phyloP scores from a whole-genome alignment of 1,140 invertebrate species.

The Magallana gigas region DNA sequence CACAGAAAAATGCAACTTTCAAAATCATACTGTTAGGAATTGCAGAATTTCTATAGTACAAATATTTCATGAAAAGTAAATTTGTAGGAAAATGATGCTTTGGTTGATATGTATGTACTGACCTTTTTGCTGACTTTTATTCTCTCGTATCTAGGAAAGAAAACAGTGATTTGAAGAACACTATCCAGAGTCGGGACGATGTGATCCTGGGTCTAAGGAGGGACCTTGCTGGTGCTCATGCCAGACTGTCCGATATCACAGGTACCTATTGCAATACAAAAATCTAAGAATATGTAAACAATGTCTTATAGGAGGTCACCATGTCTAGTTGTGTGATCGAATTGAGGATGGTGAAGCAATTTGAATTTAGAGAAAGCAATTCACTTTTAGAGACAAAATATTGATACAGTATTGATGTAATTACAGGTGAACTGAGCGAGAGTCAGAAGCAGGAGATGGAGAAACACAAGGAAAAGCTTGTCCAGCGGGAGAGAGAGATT shows the following conservation, averaged over 20 bases:
- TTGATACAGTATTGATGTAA: too few species aligned
- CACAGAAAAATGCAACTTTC: too few species aligned
- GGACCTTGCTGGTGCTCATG: constrained; percentile 76
- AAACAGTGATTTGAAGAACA: constrained; percentile 73
- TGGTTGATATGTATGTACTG: not conserved
- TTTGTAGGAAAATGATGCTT: too few species aligned
- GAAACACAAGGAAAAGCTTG: constrained; percentile 70
- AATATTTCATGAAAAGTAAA: too few species aligned
- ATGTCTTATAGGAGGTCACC: not conserved
- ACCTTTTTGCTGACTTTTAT: constrained; percentile 8
- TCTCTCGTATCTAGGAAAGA: constrained; percentile 65
- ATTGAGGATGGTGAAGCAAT: not conserved
- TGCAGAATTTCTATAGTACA: too few species aligned
- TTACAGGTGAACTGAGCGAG: constrained; percentile 77
- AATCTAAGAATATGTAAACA: too few species aligned
- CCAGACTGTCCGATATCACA: constrained; percentile 77
- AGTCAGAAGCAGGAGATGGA: constrained; percentile 78
- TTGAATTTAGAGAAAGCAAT: not conserved
- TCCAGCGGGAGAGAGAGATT: constrained; percentile 72
- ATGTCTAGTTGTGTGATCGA: not conserved
- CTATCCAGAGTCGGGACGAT: constrained; percentile 74
- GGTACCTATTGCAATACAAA: constrained; percentile 54
- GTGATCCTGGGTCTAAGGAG: constrained; percentile 74
- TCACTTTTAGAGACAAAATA: too few species aligned
- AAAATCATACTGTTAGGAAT: too few species aligned